Percentiles rank a stretch among this genome's conserved stretches.
phyloP scores from a whole-genome alignment of 1,140 invertebrate genomes.

The Drosophila orena region DNA sequence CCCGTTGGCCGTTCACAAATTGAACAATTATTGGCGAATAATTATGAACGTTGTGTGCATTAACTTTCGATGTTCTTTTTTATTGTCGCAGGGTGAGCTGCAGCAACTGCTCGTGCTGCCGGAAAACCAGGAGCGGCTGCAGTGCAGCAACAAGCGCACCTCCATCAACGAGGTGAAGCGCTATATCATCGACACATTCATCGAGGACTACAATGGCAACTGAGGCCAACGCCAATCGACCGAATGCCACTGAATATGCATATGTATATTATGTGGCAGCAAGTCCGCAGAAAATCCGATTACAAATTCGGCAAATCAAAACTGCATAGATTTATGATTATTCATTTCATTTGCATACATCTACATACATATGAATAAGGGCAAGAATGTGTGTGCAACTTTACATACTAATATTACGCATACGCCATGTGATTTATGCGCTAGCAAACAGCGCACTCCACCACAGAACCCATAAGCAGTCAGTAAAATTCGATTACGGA shows the following conservation, averaged over 20 bases:
- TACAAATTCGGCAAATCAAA: conserved; percentile 46
- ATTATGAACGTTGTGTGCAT: conserved; percentile 40
- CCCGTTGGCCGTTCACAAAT: conserved; percentile 25
- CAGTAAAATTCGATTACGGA: conserved; percentile 46
- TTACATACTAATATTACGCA: conserved; percentile 34
- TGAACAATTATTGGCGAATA: conserved; percentile 53
- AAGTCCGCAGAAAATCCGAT: conserved; percentile 31
- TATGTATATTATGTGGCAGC: conserved; percentile 23
- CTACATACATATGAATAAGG: conserved; percentile 10
- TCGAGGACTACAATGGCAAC: conserved; percentile 79
- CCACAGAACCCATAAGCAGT: conserved; percentile 10
- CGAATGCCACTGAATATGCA: conserved; percentile 43
- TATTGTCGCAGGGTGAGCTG: conserved; percentile 67
- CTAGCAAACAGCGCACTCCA: conserved; percentile 49
- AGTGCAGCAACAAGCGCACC: conserved; percentile 78
- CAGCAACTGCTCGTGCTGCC: conserved; percentile 79
- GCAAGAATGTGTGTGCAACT: conserved; percentile 27
- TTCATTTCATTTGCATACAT: conserved; percentile 46
- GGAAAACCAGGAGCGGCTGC: conserved; percentile 77
- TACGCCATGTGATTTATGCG: conserved; percentile 75
- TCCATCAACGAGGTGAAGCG: conserved; percentile 84
- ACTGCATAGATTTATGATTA: conserved; percentile 52
- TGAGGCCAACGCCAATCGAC: conserved; percentile 60
- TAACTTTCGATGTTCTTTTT: conserved; percentile 33
- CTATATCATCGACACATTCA: conserved; percentile 84